Base-by-base conservation (phyloP, 2,113 vertebrate genomes). In the Passerina amoena region DNA sequence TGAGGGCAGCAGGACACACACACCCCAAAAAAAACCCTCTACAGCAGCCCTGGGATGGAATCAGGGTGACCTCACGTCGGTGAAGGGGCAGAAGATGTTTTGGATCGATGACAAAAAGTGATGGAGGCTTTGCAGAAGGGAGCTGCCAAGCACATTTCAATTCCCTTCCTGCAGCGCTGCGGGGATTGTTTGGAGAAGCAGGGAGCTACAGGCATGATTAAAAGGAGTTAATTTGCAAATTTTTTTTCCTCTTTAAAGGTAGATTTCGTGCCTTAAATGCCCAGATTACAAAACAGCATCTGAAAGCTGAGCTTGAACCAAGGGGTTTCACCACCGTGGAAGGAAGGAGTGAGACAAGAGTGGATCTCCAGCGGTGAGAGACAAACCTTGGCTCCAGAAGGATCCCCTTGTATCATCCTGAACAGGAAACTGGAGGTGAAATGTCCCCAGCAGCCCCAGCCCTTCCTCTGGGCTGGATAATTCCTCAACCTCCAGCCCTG, bases 101-200 rank as follows among this genome's bases (percentile, higher is more conserved):
- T 81, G 96, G 86, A 86, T 86, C 11, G 14, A 84, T 90, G 92
- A 95, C 93, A 97, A 88, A 51, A 90, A 86, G 82, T 64, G 12
- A 66, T 48, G 2, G 17, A 88, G 88, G 94, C 68, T 96, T 48
- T 92, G 76, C 92, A 93, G 92, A 54, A 51, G 0, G 11, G 86
- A 92, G 78, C 79, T 47, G 91, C 87, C 72, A 61, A 85, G 72
- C 35, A 75, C 76, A 31, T 30, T 38, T 30, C 51, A 70, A 37
- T 68, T 57, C 91, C 90, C 83, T 70, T 8, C 31, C 71, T 78
- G 93, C 92, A 60, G 71, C 3, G 1, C 1, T 13, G 69, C 6
- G 95, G 84, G 64, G 24, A 56, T 91, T 90, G 91, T 71, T 28
- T 56, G 89, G 86, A 84, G 92, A 51, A 48, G 77, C 68, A 5